Conservation (phyloP, 2,113 vertebrate species). For the Paralichthys olivaceus region DNA sequence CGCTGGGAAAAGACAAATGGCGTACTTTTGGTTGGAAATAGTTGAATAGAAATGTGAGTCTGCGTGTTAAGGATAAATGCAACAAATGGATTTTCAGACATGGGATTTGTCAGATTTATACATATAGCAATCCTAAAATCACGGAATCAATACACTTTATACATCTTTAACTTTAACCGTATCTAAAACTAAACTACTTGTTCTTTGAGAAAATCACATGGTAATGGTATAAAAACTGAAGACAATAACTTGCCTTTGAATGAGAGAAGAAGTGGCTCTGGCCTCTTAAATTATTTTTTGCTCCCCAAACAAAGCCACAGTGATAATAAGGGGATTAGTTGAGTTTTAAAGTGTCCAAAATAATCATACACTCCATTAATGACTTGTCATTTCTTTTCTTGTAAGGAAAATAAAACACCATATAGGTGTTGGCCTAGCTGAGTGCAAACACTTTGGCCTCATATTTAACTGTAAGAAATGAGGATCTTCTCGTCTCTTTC, state of each 20-base stretch:
- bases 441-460: too few relatives aligned
- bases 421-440: too few relatives aligned
- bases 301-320: constrained; percentile 21
- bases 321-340: background rate
- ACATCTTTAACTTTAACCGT: background rate
- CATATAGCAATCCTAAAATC: background rate
- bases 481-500: too few relatives aligned
- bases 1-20: constrained; percentile 47
- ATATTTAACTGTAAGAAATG: too few relatives aligned
- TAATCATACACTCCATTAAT: background rate
- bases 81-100: background rate
- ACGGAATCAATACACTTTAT: background rate
- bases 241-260: background rate
- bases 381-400: background rate
- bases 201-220: too few relatives aligned
- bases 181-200: too few relatives aligned
- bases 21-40: constrained; percentile 14
- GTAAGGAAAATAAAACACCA: background rate
- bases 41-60: constrained; percentile 25
- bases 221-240: background rate
- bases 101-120: background rate
- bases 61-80: background rate
- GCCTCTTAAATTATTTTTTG: constrained; percentile 67
- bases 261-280: constrained; percentile 33
- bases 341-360: background rate